Conservation (phyloP, 2,113 vertebrate genomes). For the Xiphophorus hellerii region DNA sequence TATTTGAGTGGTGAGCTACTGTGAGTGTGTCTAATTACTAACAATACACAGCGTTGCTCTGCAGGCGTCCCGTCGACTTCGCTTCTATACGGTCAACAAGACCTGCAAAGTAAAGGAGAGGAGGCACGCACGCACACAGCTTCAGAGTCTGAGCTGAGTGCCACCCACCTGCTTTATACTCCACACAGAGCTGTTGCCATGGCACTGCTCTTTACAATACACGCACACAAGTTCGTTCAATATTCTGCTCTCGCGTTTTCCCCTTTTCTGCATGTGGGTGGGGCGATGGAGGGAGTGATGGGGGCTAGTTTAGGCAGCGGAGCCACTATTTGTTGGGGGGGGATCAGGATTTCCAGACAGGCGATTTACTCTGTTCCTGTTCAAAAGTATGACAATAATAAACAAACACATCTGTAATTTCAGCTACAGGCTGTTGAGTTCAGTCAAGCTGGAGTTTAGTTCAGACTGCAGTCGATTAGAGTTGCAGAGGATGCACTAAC, state of each 20-base stretch:
- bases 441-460: constrained; percentile 16
- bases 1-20: constrained; percentile 35
- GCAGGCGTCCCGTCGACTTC: constrained; percentile 60
- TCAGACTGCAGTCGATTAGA: constrained; percentile 17
- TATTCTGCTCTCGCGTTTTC: constrained; percentile 69
- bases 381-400: constrained; percentile 7
- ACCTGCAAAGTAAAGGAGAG: constrained; percentile 26
- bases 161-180: constrained; percentile 64
- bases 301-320: constrained; percentile 54
- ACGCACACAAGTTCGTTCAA: constrained; percentile 55
- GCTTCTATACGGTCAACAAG: constrained; percentile 42
- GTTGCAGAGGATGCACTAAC: background rate
- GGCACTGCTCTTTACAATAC: constrained; percentile 68
- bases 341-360: constrained; percentile 52
- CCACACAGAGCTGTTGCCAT: constrained; percentile 75
- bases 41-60: constrained; percentile 48
- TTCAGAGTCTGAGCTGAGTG: constrained; percentile 44
- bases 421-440: background rate
- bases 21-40: constrained; percentile 58
- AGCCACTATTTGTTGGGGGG: constrained; percentile 67
- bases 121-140: background rate
- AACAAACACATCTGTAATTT: background rate
- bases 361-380: constrained; percentile 2
- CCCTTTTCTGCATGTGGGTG: constrained; percentile 55
- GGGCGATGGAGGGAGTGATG: constrained; percentile 11